These are phyloP conservation scores for Brachypteracias leptosomus DNA, from an alignment of 2,113 vertebrate species.

Conservation along the genomic window DNA sequence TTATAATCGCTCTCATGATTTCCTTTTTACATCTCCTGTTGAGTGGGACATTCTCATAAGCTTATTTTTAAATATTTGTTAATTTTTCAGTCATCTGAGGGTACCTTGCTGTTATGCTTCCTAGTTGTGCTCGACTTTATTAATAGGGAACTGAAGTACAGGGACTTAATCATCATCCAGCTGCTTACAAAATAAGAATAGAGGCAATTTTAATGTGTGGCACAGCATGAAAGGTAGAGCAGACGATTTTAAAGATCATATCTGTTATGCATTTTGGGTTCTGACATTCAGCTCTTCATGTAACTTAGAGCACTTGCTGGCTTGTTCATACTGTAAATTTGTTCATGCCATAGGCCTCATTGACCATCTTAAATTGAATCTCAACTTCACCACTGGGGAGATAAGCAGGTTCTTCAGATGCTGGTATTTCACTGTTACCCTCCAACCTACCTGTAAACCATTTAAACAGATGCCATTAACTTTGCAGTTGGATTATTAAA, in stretches of 20 bases:
- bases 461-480: conserved; percentile 46
- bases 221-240: background rate
- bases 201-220: background rate
- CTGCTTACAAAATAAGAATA: background rate
- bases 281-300: background rate
- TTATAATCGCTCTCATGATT: background rate
- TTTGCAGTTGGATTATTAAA: conserved; percentile 74
- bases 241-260: background rate
- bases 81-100: background rate
- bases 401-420: background rate
- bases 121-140: background rate
- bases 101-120: background rate
- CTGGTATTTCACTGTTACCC: background rate
- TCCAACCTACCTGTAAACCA: background rate
- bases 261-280: background rate
- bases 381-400: background rate
- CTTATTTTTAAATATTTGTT: background rate
- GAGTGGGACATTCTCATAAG: background rate
- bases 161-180: background rate
- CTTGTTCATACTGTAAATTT: background rate
- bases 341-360: background rate
- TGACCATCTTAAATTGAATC: background rate
- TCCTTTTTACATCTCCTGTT: background rate
- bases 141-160: background rate
- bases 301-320: background rate